A percentile compares a stretch with the other conserved stretches of the same genome.
These are phyloP conservation scores for Lasioglossum villosulum DNA, from an alignment of 2,888 invertebrate genomes.

Conservation along the genomic window DNA sequence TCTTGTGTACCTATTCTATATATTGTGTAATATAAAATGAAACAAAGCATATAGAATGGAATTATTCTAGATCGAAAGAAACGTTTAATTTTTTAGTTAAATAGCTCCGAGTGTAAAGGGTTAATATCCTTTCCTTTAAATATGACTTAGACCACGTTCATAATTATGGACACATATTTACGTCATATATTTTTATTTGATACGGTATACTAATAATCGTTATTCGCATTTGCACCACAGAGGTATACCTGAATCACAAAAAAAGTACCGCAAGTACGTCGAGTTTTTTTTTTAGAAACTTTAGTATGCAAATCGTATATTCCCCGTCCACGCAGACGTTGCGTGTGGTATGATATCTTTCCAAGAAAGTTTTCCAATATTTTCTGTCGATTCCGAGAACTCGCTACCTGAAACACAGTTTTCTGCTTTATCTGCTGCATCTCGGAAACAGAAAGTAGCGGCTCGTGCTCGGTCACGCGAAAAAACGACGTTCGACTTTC, in stretches of 20 bases:
- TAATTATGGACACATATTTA: too few species aligned
- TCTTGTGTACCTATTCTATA: too few species aligned
- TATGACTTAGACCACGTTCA: too few species aligned
- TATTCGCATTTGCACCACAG: not conserved
- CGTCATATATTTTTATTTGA: too few species aligned
- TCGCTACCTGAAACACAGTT: slow-evolving; percentile 15
- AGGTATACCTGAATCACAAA: not conserved
- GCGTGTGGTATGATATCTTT: not conserved
- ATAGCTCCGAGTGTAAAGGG: too few species aligned
- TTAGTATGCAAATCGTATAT: slow-evolving; percentile 7
- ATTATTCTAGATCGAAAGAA: too few species aligned
- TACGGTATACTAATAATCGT: not conserved
- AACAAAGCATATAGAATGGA: too few species aligned
- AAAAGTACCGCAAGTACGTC: not conserved
- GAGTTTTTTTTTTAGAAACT: not conserved
- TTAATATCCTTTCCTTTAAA: too few species aligned
- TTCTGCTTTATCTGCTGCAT: slow-evolving; percentile 3
- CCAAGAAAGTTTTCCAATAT: slow-evolving; percentile 11
- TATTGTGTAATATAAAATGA: too few species aligned
- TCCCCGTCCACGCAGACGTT: not conserved
- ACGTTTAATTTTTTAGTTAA: too few species aligned
- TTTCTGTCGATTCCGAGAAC: not conserved
- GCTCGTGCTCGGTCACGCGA: not conserved
- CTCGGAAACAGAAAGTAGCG: not conserved
- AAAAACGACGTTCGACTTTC: not conserved